Evolutionary conservation across 2,797 vertebrate genomes (phyloP), one percentile per base, ranked within the genome.

Genomic region (Tragelaphus oryx): DNA sequence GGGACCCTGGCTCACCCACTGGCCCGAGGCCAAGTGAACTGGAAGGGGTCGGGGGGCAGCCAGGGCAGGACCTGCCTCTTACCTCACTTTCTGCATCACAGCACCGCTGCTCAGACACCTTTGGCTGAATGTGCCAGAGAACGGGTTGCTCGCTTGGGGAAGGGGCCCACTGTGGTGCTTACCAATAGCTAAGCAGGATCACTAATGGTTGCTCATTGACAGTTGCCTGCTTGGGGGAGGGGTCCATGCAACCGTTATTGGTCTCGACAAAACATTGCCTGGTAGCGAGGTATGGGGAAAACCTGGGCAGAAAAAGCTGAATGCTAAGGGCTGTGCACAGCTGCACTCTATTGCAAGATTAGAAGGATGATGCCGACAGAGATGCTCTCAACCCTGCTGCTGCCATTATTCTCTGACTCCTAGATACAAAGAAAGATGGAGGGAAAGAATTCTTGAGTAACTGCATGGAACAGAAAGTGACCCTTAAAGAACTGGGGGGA

Each of bases 391-490:
- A 1, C 5, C 8, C 62, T 20, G 20, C 26, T 24, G 4, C 50
- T 22, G 10, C 17, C 60, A 48, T 10, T 48, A 50, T 28, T 75
- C 62, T 7, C 28, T 68, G 30, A 52, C 48, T 75, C 30, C 52
- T 8, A 57, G 44, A 86, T 41, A 71, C 20, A 79, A 2, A 85
- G 26, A 60, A 6, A 95, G 9, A 6, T 1, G 10, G 5, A 24
- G 17, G 46, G n/a, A 55, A 24, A 60, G 6, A 62, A 33, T 6
- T 46, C 8, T 10, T 82, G 46, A 62, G 28, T 41, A 41, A 75
- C 37, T 94, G 4, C 41, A 37, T 92, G 18, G 52, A 87, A 52
- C 5, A 76, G 60, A 92, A 95, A 81, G 14, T 55, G 59, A 55
- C 37, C 24, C 78, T 18, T 62, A 83, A 17, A 65, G 16, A 71